Evolutionary conservation across 2,888 invertebrate genomes (phyloP).

Genomic region (Marronus borbonicus): DNA sequence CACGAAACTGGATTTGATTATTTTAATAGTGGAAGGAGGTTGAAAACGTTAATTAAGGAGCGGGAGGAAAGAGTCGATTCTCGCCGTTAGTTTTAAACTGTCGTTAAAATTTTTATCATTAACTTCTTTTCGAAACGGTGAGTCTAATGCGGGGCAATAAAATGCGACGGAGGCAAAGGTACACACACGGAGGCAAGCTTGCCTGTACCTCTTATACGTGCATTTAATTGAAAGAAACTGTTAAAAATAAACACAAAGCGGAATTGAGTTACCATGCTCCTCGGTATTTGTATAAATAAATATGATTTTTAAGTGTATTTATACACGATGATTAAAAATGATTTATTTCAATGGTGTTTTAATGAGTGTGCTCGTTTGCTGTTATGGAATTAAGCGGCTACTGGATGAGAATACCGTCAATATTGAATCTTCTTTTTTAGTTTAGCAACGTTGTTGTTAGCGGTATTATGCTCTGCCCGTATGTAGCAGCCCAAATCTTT

Average conservation of each 20-base stretch:
- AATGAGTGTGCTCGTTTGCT: too few relatives aligned
- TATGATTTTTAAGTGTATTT: background rate
- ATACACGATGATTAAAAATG: too few relatives aligned
- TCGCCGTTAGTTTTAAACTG: slow-evolving; percentile 27
- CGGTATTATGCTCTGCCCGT: too few relatives aligned
- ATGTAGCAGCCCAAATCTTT: too few relatives aligned
- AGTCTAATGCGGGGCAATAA: slow-evolving; percentile 18
- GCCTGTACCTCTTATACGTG: background rate
- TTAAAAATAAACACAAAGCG: slow-evolving; percentile 27
- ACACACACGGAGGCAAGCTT: background rate
- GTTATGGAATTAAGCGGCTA: too few relatives aligned
- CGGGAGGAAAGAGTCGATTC: background rate
- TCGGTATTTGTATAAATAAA: slow-evolving; percentile 33
- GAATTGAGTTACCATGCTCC: slow-evolving; percentile 9
- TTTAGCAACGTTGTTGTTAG: too few relatives aligned
- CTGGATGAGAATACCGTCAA: too few relatives aligned
- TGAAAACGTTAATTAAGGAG: slow-evolving; percentile 25
- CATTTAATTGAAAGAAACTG: slow-evolving; percentile 10
- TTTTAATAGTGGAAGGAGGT: slow-evolving; percentile 22
- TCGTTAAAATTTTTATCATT: slow-evolving; percentile 37
- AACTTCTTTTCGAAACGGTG: slow-evolving; percentile 18
- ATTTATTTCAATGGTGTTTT: background rate
- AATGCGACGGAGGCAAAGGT: slow-evolving; percentile 4
- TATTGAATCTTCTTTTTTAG: too few relatives aligned
- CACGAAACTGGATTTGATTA: slow-evolving; percentile 38